Base-by-base conservation (phyloP, 2,797 vertebrate species). In the Ctenopoma kingsleyae region DNA sequence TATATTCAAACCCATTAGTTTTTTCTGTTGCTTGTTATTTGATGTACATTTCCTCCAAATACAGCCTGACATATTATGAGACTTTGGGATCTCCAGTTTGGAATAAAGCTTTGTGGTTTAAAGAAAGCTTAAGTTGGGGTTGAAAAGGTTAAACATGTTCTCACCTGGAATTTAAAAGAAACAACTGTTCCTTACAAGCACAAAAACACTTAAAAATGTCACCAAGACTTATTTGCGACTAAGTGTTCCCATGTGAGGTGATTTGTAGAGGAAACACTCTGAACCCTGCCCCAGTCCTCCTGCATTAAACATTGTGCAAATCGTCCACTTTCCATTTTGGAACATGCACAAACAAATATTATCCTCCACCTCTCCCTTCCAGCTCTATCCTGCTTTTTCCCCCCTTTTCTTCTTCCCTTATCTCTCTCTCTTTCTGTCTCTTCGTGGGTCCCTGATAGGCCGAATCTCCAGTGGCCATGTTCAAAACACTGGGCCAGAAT, bases 401-500 rank as follows among this genome's bases (percentile, higher is more conserved):
- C 23, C 13, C 23, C 7, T 25, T 8, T 15, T n/a, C 32, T 38
- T 9, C n/a, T 30, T 17, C 5, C 11, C n/a, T 20, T 60, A 22
- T 20, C 11, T 36, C 17, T 10, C 43, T 50, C 38, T 55, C 30
- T 43, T 50, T 55, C 60, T 58, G 36, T 71, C 62, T 74, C 48
- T 36, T 10, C 19, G 64, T 2, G 22, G 76, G 83, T 89, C 88
- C 87, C 88, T 85, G 85, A 88, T 88, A 85, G 88, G 83, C 78
- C 57, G 75, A 81, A 82, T 91, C 90, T 93, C 90, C 75, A 83
- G 92, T 87, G 92, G 78, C 85, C 57, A 78, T 65, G 85, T 89
- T 91, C 84, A 89, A 90, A 89, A 89, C 89, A 87, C 85, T 65
- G 80, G 88, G 90, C 89, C 85, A 90, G 89, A 91, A 92, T 91